A percentile compares a stretch with the other conserved stretches of the same genome.
Conservation (phyloP, 2,888 invertebrate genomes). For the Phaedon cochleariae region DNA sequence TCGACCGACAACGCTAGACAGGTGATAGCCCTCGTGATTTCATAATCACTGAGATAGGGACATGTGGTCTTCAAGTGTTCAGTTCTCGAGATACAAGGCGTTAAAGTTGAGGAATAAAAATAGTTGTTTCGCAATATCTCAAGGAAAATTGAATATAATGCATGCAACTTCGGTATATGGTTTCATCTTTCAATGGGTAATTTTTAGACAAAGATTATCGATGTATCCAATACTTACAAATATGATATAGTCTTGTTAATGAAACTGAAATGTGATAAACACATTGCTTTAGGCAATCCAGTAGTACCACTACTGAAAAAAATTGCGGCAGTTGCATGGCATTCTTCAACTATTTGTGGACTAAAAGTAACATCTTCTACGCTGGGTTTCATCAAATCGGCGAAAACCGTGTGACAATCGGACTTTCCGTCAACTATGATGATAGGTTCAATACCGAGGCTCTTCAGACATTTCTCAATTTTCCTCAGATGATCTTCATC, state of each 20-base stretch:
- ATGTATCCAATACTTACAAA: conserved; percentile 32
- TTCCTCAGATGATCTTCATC: conserved; percentile 33
- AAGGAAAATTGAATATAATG: too few species aligned
- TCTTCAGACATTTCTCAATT: conserved; percentile 38
- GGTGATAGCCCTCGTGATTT: too few species aligned
- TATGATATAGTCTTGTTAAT: conserved; percentile 17
- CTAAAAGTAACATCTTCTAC: conserved; percentile 40
- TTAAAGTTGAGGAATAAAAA: too few species aligned
- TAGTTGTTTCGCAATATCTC: too few species aligned
- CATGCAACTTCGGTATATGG: too few species aligned
- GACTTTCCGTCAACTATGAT: conserved; percentile 46
- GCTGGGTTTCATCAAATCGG: conserved; percentile 16
- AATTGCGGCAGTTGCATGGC: conserved; percentile 45
- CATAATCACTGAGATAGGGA: too few species aligned
- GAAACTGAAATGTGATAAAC: conserved; percentile 41
- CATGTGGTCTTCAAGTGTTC: too few species aligned
- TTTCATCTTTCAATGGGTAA: too few species aligned
- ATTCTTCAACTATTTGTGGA: conserved; percentile 34
- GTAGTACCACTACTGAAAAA: conserved; percentile 56
- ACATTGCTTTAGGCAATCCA: conserved; percentile 52
- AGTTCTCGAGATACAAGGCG: too few species aligned
- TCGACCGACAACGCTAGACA: too few species aligned
- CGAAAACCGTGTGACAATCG: conserved; percentile 31
- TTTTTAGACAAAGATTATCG: too few species aligned
- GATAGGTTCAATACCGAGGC: conserved; percentile 32